Evolutionary conservation across 2,888 invertebrate species (phyloP).

Genomic region (Netelia melanura): DNA sequence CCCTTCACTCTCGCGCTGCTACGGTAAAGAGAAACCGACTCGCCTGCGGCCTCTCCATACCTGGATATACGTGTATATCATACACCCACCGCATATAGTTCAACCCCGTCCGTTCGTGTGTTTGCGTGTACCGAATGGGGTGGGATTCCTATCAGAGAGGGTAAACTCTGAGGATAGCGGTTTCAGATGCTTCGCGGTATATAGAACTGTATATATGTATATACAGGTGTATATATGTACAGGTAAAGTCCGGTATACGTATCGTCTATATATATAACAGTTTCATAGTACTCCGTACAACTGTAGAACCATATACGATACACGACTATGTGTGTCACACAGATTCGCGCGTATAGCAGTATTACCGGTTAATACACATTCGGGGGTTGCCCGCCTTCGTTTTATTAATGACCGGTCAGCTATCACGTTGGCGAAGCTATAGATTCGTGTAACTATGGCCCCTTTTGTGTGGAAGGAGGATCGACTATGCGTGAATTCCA

Average conservation of each 20-base stretch:
- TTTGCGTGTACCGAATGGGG: constrained; percentile 56
- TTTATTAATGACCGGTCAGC: constrained; percentile 85
- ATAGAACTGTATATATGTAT: constrained; percentile 20
- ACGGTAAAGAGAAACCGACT: background rate
- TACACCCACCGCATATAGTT: background rate
- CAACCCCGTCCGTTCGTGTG: constrained; percentile 69
- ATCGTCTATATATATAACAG: background rate
- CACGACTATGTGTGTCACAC: constrained; percentile 7
- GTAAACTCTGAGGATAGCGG: constrained; percentile 82
- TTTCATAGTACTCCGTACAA: constrained; percentile 7
- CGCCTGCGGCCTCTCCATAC: background rate
- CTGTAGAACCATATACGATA: constrained; percentile 11
- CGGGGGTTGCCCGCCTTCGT: constrained; percentile 78
- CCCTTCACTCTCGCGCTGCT: background rate
- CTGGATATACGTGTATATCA: background rate
- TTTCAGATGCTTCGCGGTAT: constrained; percentile 75
- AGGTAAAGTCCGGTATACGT: background rate
- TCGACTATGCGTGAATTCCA: constrained; percentile 39
- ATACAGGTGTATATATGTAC: background rate
- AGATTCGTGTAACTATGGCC: constrained; percentile 11
- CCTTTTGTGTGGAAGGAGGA: background rate
- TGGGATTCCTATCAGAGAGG: constrained; percentile 76
- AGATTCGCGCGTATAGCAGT: constrained; percentile 57
- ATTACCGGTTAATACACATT: constrained; percentile 57
- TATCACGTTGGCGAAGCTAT: constrained; percentile 64